Percentiles rank a stretch among this genome's conserved stretches.
Evolutionary conservation across 2,113 vertebrate species (phyloP).

Genomic region (Oceanites oceanicus): DNA sequence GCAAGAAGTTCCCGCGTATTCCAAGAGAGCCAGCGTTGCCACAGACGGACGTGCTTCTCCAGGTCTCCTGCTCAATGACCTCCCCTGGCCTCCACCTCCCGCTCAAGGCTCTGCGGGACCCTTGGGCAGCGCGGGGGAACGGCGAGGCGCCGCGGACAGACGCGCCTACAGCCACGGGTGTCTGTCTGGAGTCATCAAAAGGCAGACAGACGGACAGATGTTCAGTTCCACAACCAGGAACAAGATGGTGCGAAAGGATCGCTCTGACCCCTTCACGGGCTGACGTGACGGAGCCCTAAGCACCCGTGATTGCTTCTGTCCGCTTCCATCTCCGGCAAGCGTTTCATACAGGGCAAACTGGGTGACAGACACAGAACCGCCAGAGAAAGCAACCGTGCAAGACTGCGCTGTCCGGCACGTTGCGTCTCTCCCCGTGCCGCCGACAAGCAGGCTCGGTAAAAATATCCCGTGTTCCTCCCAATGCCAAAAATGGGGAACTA

Average conservation of each 20-base stretch:
- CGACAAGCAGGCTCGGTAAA: neutral
- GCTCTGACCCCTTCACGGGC: constrained; percentile 63
- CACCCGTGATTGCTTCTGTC: constrained; percentile 38
- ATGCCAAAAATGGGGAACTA: neutral
- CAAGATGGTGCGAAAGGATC: constrained; percentile 9
- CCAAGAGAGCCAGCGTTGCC: neutral
- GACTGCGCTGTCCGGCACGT: constrained; percentile 23
- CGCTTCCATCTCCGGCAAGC: constrained; percentile 49
- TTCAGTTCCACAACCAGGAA: constrained; percentile 43
- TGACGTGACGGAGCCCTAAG: constrained; percentile 45
- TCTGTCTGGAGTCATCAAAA: constrained; percentile 59
- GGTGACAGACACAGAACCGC: neutral
- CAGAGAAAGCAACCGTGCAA: neutral
- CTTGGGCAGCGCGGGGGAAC: constrained; percentile 26
- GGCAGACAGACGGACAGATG: constrained; percentile 61
- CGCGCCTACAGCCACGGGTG: constrained; percentile 4
- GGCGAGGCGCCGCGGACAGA: neutral
- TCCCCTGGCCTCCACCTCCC: neutral
- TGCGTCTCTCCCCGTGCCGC: neutral
- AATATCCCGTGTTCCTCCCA: neutral
- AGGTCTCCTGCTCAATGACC: neutral
- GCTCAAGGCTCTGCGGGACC: neutral
- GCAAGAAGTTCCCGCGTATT: neutral
- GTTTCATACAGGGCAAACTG: neutral
- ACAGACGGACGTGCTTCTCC: neutral